Base-by-base conservation (phyloP, 2,797 vertebrate genomes). In the Mormyrus hasselquistii region DNA sequence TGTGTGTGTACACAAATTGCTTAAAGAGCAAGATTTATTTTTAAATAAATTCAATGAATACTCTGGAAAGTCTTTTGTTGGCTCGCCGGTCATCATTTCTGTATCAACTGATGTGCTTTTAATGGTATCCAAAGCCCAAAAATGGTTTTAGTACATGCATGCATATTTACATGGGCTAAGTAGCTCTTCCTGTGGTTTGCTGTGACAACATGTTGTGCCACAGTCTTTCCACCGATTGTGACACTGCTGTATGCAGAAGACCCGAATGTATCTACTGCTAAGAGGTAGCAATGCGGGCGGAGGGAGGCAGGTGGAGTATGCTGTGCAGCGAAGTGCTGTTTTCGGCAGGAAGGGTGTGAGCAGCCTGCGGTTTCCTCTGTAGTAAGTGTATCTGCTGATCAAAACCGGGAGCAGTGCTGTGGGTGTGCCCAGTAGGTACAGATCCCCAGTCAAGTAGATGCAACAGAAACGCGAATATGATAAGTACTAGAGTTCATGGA, bases 321-420 rank as follows among this genome's bases (percentile, higher is more conserved):
- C n/a, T 57, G 84, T 89, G 88, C 29, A 89, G 50, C 50, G 50
- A 16, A 73, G 29, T 79, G 62, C 84, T 62, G 34, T 76, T 34
- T 76, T 84, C 38, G 41, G 86, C 88, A 85, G 88, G 88, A 89
- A 89, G 88, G 88, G 88, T 69, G 88, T 89, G 88, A 89, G 62
- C 88, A 22, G 8, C n/a, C 12, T 87, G 88, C 44, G 88, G 88
- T 89, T 89, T 89, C 88, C 88, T 89, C 88, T 89, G 84, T 76
- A 89, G 88, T 89, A 53, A 62, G 34, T 73, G 4, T 55, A 55
- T 89, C 62, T 69, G 65, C 38, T 89, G 76, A 84, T 88, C 53
- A 84, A 84, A 88, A 84, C 79, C 25, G 19, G 87, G 87, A 76
- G 62, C 6, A 47, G 34, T 57, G 41, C 88, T 53, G 88, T 88